Evolutionary conservation across 2,113 vertebrate species (phyloP), one percentile per base, ranked within the genome.

Genomic region (Telmatochromis brichardi): DNA sequence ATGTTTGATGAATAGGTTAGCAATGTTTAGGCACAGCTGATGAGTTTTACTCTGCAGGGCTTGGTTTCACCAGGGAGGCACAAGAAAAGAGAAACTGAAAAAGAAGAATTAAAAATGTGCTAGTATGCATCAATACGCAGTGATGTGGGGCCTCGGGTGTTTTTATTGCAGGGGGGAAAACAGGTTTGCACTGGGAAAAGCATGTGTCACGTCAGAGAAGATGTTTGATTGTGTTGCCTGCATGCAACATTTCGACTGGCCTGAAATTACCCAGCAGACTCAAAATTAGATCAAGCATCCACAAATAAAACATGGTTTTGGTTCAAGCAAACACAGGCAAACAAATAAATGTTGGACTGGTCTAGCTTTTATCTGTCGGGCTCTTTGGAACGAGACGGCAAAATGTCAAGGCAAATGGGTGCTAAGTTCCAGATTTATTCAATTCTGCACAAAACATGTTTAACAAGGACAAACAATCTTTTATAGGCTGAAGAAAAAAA

Each of bases 1-100:
- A 63, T 47, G 80, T 83, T 81, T 93, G 91, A 95, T 93, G 87
- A 91, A 94, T 89, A 81, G 81, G 54, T 88, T 90, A 88, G 90
- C 60, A 81, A 80, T 85, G 37, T 68, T 83, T 81, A 47, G 86
- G 85, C 51, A 55, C 65, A 26, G 65, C 54, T 80, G 65, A 57
- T 42, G 80, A 83, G 55, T 92, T 90, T 82, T 81, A 54, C 33
- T 33, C 63, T 31, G 84, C 54, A 50, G 53, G 9, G 83, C 51
- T 14, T 33, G 85, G 83, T 81, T 65, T 89, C 35, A 54, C 31
- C 2, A 4, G 81, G 79, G 80, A 89, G 68, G 37, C 31, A 15
- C 57, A 23, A 78, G 55, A 58, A 31, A 84, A 79, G 51, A 37
- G 51, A 12, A 35, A 87, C 76, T 81, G 73, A 47, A 90, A 84